Conservation (phyloP, 2,113 vertebrate genomes). For the pig (Sus scrofa) region T2T-Sscrofa CM000812.6:287081001-287081500, state of each 20-base stretch:
- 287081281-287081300: background rate
- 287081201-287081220: background rate
- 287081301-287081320: background rate
- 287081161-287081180: background rate
- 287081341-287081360: background rate
- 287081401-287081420: rapidly evolving
- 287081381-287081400: rapidly evolving
- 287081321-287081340: background rate
- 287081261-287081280: background rate
- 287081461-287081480: rapidly evolving
- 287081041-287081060: background rate
- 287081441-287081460: rapidly evolving
- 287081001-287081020: rapidly evolving
- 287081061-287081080: background rate
- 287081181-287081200: background rate
- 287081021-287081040: background rate
- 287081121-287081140: rapidly evolving
- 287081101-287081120: rapidly evolving
- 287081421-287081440: background rate
- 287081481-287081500: background rate
- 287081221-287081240: background rate
- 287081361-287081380: rapidly evolving
- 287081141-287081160: background rate
- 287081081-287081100: background rate
- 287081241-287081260: background rate